phyloP scores from a whole-genome alignment of 2,888 invertebrate species.

The Thera obeliscata region DNA sequence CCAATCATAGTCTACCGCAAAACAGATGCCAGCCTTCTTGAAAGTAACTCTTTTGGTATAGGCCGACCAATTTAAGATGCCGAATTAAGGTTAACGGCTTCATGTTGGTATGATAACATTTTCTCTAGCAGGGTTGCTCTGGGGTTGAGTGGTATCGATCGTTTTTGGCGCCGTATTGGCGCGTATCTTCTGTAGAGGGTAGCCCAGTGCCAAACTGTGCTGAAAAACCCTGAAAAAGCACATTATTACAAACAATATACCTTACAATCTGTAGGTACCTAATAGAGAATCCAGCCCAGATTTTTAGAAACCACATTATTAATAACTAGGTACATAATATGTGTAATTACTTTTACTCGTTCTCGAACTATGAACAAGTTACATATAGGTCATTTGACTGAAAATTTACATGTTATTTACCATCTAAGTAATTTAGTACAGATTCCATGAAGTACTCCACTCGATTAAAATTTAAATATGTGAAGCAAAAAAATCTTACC shows the following conservation, averaged over 20 bases:
- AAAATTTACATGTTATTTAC: too few relatives aligned
- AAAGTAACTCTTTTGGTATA: conserved; percentile 14
- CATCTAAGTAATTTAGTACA: too few relatives aligned
- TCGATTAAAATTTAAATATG: too few relatives aligned
- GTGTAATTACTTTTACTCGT: too few relatives aligned
- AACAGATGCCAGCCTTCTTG: conserved; percentile 21
- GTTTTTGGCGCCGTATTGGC: conserved; percentile 30
- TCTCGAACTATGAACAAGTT: too few relatives aligned
- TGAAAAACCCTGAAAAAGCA: not conserved
- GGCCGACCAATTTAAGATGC: conserved; percentile 7
- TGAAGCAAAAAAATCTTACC: too few relatives aligned
- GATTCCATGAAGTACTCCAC: too few relatives aligned
- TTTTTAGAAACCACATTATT: too few relatives aligned
- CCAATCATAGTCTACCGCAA: conserved; percentile 9
- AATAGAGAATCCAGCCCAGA: too few relatives aligned
- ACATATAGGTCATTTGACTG: too few relatives aligned
- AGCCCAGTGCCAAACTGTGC: conserved; percentile 16
- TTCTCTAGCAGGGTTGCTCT: conserved; percentile 15
- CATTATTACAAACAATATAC: not conserved
- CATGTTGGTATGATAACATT: conserved; percentile 7
- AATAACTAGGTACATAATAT: too few relatives aligned
- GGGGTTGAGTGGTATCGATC: conserved; percentile 30
- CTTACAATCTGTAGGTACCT: too few relatives aligned
- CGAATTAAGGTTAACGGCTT: not conserved
- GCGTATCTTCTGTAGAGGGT: conserved; percentile 17